Evolutionary conservation across 2,888 invertebrate genomes (phyloP).

Genomic region (Anarsia innoxiella): DNA sequence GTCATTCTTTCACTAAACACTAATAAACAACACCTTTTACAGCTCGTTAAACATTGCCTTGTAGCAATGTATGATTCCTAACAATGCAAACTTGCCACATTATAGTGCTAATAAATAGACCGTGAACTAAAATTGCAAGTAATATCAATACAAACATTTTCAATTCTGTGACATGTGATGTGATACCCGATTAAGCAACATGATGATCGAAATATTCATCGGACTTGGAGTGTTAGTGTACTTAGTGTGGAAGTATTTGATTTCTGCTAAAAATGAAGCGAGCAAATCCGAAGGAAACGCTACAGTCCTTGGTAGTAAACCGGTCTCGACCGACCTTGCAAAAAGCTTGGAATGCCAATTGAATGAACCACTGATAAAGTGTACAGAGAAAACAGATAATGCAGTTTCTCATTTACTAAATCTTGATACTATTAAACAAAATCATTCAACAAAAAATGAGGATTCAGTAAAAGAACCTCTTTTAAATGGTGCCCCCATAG

Average conservation of each 20-base stretch:
- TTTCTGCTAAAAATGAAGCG: conserved; percentile 24
- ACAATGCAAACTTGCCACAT: conserved; percentile 38
- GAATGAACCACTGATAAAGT: neutral
- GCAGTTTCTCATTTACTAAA: neutral
- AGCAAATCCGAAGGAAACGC: neutral
- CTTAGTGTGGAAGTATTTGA: conserved; percentile 53
- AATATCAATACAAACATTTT: conserved; percentile 34
- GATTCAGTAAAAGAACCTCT: neutral
- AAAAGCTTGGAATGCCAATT: conserved; percentile 2
- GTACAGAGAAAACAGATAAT: neutral
- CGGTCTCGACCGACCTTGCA: neutral
- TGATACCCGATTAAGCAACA: conserved; percentile 36
- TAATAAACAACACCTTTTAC: conserved; percentile 27
- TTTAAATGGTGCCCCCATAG: too few species aligned
- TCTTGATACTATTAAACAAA: neutral
- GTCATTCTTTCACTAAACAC: conserved; percentile 8
- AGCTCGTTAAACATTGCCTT: conserved; percentile 23
- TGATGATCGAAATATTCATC: conserved; percentile 57
- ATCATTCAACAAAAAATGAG: neutral
- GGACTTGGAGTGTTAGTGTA: conserved; percentile 49
- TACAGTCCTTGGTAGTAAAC: neutral
- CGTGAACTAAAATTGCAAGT: conserved; percentile 32
- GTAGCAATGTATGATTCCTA: conserved; percentile 31
- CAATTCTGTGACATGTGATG: conserved; percentile 55
- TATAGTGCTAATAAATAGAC: conserved; percentile 41